Conservation (phyloP, 2,113 vertebrate species). For the Microtus montanus region DNA sequence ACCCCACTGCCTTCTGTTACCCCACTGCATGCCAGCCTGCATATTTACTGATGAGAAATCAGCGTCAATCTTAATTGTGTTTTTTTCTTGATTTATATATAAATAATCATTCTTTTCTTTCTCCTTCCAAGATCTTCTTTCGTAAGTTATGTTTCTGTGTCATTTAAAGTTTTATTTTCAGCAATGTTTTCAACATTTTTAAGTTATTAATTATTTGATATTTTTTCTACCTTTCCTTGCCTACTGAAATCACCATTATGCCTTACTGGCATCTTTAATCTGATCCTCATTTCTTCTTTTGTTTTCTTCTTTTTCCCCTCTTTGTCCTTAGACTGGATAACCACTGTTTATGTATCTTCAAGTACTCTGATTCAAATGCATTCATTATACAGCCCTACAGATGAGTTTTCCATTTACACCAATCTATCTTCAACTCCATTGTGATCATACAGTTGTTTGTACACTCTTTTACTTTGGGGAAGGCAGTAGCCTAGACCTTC, state of each 20-base stretch:
- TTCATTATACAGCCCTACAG: background rate
- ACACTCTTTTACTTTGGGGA: background rate
- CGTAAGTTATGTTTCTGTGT: background rate
- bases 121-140: background rate
- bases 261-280: background rate
- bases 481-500: background rate
- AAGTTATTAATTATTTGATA: background rate
- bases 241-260: background rate
- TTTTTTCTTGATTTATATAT: background rate
- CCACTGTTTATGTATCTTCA: background rate
- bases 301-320: background rate
- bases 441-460: background rate
- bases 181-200: background rate
- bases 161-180: background rate
- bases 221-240: background rate
- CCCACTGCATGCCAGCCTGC: background rate
- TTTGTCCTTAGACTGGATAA: background rate
- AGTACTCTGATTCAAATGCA: background rate
- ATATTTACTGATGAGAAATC: background rate
- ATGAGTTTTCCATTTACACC: background rate
- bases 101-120: background rate
- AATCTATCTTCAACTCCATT: background rate
- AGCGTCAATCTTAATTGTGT: background rate
- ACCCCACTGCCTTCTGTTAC: background rate
- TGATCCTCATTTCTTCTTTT: too few relatives aligned